Evolutionary conservation across 2,888 invertebrate species (phyloP), one percentile per base, ranked within the genome.

Genomic region (Panzeria rudis): DNA sequence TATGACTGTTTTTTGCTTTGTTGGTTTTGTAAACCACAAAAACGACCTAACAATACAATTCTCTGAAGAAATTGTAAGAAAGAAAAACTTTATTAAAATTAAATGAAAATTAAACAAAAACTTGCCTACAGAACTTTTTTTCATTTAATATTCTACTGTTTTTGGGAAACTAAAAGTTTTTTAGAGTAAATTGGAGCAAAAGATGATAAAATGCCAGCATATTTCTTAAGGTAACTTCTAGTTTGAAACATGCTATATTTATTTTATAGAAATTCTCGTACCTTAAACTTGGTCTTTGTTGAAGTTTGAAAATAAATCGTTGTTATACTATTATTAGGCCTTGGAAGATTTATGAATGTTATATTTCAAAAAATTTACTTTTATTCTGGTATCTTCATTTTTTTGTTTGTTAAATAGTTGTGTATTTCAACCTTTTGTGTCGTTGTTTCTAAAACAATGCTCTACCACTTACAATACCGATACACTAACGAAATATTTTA

Each of bases 271-370:
- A 23, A 52, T 52, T 5, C 44, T 44, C 17, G 8, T 23, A 52
- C 50, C 23, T 52, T 52, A 52, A 52, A 52, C 20, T 52, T 52
- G 23, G 50, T 52, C 11, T 11, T 3, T 52, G 20, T 52, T 52
- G 7, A 52, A 11, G 23, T 23, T 52, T 52, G 11, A n/a, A 52
- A 23, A 11, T 1, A 11, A 23, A 11, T 9, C 15, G 29, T 15
- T 54, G 1, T 15, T 29, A 15, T 15, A n/a, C n/a, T n/a, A 54
- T 54, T 52, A 15, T 25, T 15, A 25, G 29, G 15, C 54, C 54
- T 54, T 54, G 54, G 15, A 25, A 54, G 29, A 54, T 25, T 54
- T 29, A 54, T 54, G 54, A 25, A 25, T n/a, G 54, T 54, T 54
- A 54, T 25, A 54, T 20, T 50, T 54, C 1, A 1, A 54, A 25